These are phyloP conservation scores for Aplochiton taeniatus DNA, from an alignment of 2,797 vertebrate genomes.

Conservation along the genomic window DNA sequence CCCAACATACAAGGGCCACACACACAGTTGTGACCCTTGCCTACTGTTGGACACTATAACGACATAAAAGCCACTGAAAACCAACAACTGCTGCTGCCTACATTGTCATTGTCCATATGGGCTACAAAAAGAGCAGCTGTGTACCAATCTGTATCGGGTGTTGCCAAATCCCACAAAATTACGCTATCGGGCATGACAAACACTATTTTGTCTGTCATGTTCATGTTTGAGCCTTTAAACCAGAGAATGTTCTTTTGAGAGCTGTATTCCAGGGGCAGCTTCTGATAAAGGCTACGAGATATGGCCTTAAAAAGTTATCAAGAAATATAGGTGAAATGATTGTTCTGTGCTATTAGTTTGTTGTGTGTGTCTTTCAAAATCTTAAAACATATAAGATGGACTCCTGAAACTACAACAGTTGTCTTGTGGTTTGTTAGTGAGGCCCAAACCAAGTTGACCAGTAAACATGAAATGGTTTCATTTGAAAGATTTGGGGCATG, in stretches of 20 bases:
- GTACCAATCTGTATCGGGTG: conserved; percentile 27
- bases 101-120: conserved; percentile 35
- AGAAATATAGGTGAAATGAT: too few relatives aligned
- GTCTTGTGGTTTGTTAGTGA: conserved; percentile 24
- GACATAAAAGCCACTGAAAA: conserved; percentile 45
- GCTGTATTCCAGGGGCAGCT: too few relatives aligned
- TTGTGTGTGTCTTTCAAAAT: too few relatives aligned
- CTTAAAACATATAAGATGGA: too few relatives aligned
- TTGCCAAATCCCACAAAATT: conserved; percentile 45
- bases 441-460: conserved; percentile 7
- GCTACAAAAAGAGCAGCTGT: conserved; percentile 46
- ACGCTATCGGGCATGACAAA: not conserved
- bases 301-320: too few relatives aligned
- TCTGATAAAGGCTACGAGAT: too few relatives aligned
- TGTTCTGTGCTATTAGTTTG: too few relatives aligned
- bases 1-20: conserved; percentile 36
- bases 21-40: conserved; percentile 39
- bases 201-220: too few relatives aligned
- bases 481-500: conserved; percentile 5
- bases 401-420: too few relatives aligned
- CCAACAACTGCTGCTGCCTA: conserved; percentile 60
- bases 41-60: conserved; percentile 40
- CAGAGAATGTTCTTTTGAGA: too few relatives aligned
- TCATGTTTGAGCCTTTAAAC: too few relatives aligned
- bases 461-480: conserved; percentile 17